Evolutionary conservation across 2,797 vertebrate genomes (phyloP).

Genomic region (Anomalospiza imberbis): DNA sequence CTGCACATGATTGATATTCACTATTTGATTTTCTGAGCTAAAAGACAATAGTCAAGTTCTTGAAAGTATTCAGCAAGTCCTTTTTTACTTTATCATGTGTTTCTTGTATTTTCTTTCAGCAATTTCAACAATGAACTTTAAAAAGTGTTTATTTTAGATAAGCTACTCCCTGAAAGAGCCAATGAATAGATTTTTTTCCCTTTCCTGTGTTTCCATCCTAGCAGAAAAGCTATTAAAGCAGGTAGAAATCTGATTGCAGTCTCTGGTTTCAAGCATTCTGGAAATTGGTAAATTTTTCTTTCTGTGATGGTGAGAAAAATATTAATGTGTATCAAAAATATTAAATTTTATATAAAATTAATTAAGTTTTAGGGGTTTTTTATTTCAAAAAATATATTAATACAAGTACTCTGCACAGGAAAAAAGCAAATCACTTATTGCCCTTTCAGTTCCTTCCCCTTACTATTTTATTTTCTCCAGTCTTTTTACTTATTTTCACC

Average conservation of each 20-base stretch:
- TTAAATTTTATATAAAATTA: background rate
- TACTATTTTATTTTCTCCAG: background rate
- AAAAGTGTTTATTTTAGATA: background rate
- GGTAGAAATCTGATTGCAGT: background rate
- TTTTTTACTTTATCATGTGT: background rate
- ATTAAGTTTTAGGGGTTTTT: background rate
- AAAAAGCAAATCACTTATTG: background rate
- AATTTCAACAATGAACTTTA: background rate
- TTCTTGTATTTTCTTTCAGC: background rate
- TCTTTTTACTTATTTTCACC: background rate
- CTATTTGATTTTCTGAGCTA: background rate
- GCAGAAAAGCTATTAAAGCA: background rate
- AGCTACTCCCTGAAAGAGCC: background rate
- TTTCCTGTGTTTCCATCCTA: background rate
- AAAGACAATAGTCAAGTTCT: background rate
- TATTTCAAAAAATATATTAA: background rate
- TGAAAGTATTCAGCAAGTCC: background rate
- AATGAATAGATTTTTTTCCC: background rate
- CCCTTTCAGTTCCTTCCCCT: background rate
- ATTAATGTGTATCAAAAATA: background rate
- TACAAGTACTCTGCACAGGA: background rate
- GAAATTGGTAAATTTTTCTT: slow-evolving; percentile 1
- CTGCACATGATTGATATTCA: background rate
- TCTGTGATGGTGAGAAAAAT: background rate
- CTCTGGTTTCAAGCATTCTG: background rate